Evolutionary conservation across 2,797 vertebrate species (phyloP), one percentile per base, ranked within the genome.

Genomic region (Propithecus perrieri): DNA sequence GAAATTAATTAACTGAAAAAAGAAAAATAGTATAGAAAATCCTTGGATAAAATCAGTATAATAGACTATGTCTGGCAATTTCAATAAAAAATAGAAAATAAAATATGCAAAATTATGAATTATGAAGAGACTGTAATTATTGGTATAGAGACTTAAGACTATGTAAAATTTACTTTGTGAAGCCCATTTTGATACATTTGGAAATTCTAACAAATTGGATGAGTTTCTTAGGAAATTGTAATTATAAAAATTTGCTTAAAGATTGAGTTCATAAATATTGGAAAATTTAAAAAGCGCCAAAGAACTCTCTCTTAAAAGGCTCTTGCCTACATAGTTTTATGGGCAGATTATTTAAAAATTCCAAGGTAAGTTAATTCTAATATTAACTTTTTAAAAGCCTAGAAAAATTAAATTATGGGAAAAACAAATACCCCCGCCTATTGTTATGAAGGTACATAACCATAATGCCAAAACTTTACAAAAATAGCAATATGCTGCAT

Each of bases 1-100:
- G 74, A 96, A 97, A 88, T 96, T 94, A 95, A 95, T 93, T 96
- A 93, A 95, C 79, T 96, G 63, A 87, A 97, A 97, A 92, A 30
- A 89, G 76, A 92, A 94, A 96, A 69, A 76, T 80, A 63, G 43
- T 84, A 75, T 33, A 71, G 63, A 97, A 93, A 97, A 89, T 97
- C 57, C 91, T 97, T 78, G 63, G 53, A 96, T 86, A 92, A 91
- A 93, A 92, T 95, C 48, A 75, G 53, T 53, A 43, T 72, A 85
- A 92, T 96, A 92, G 81, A 46, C n/a, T 88, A 79, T 71, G 41
- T 50, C 74, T 97, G 59, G 5, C 79, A 92, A 80, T 86, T 96
- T 97, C 79, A 93, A 71, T 95, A 81, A 87, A 96, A 96, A 85
- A 41, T 65, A 91, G 86, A 74, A 96, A 92, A 84, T 88, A 74